phyloP scores from a whole-genome alignment of 2,888 invertebrate species.

The Apodemia duryi region DNA sequence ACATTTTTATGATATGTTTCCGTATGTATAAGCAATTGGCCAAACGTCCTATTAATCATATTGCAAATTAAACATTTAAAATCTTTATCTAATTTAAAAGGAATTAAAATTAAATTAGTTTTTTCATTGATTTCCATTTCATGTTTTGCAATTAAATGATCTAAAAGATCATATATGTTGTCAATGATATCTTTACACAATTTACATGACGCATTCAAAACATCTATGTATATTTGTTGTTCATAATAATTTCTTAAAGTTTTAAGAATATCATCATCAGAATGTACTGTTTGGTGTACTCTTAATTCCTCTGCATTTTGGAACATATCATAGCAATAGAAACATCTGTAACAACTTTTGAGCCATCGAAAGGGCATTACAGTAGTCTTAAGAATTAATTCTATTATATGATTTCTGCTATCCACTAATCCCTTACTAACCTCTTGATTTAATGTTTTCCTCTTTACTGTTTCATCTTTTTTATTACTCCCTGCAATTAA shows the following conservation, averaged over 20 bases:
- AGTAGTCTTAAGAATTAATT: slow-evolving; percentile 41
- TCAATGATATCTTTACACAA: slow-evolving; percentile 36
- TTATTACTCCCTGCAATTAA: slow-evolving; percentile 28
- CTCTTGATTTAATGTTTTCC: slow-evolving; percentile 15
- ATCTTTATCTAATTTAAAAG: slow-evolving; percentile 41
- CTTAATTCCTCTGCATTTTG: slow-evolving; percentile 37
- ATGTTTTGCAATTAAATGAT: slow-evolving; percentile 38
- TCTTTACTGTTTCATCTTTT: slow-evolving; percentile 17
- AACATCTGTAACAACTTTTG: slow-evolving; percentile 41
- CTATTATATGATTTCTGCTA: slow-evolving; percentile 38
- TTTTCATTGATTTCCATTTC: slow-evolving; percentile 30
- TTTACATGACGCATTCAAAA: slow-evolving; percentile 43
- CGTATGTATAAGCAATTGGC: slow-evolving; percentile 41
- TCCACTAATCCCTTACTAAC: slow-evolving; percentile 17
- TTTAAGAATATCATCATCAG: slow-evolving; percentile 32
- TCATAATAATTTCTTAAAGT: slow-evolving; percentile 36
- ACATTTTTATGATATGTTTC: slow-evolving; percentile 41
- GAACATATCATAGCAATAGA: slow-evolving; percentile 44
- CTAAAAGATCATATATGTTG: slow-evolving; percentile 36
- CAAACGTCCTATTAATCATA: slow-evolving; percentile 41
- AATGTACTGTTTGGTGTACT: slow-evolving; percentile 34
- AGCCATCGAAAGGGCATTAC: slow-evolving; percentile 44
- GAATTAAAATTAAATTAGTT: slow-evolving; percentile 32
- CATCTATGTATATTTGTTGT: slow-evolving; percentile 40
- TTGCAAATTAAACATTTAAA: slow-evolving; percentile 46